Base-by-base conservation (phyloP, 2,797 vertebrate genomes). In the Limnodromus scolopaceus region DNA sequence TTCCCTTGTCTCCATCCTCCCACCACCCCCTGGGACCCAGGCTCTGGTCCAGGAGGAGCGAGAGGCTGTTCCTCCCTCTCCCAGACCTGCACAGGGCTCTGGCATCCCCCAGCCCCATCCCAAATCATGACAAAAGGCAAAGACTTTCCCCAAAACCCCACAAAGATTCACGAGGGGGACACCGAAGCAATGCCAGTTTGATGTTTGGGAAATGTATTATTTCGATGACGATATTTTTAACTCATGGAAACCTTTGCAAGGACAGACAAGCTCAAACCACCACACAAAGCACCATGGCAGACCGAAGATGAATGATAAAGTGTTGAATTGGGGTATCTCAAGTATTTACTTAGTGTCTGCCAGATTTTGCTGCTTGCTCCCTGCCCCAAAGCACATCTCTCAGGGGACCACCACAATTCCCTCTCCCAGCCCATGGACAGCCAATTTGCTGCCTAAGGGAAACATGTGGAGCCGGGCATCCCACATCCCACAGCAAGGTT, bases 1-100 rank as follows among this genome's bases (percentile, higher is more conserved):
- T 96, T 91, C 86, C 48, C 81, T 86, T 65, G 63, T 93, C 78
- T 91, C 78, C 91, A 87, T 89, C 78, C 83, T 93, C 53, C 43
- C 0, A 0, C 70, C 43, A 69, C 58, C 80, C 46, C 36, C 77
- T 69, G 77, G 80, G 86, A 87, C 70, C 17, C 1, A 4, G 88
- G 80, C 83, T 88, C 51, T 0, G 3, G 83, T 92, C 92, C 92
- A 95, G 86, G 46, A 78, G 38, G 66, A 90, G 63, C 0, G 0
- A 95, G 76, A 65, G 30, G 60, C 34, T 65, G 25, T 41, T 86
- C 25, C 43, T 88, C 49, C 46, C 51, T 79, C 75, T 92, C 74
- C 55, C 66, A 94, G 55, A 72, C 51, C 39, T 82, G 79, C 64
- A 48, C 18, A 39, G 39, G 54, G 48, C 51, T 63, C 46, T 79